Percentiles rank a stretch among this genome's conserved stretches.
phyloP scores from a whole-genome alignment of 2,113 vertebrate genomes.

The Albula goreensis region DNA sequence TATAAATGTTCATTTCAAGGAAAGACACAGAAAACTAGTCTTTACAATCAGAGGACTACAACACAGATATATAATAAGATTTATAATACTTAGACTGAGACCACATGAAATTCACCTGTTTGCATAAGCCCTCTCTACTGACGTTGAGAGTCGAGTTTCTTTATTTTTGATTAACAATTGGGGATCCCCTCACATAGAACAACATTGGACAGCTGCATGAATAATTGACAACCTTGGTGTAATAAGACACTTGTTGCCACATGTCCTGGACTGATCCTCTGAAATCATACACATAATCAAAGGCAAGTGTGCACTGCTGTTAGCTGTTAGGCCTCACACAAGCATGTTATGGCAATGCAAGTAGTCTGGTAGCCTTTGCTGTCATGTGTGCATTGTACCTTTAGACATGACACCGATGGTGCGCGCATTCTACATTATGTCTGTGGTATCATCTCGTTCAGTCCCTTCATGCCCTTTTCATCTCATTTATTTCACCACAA shows the following conservation, averaged over 20 bases:
- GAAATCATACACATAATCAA: constrained; percentile 27
- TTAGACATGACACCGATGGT: constrained; percentile 53
- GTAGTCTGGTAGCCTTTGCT: constrained; percentile 43
- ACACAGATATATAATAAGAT: neutral
- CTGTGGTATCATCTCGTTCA: neutral
- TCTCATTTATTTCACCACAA: neutral
- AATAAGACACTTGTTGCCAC: constrained; percentile 51
- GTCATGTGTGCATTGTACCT: constrained; percentile 37
- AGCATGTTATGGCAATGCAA: constrained; percentile 49
- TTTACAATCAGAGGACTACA: neutral
- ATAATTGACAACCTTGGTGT: constrained; percentile 23
- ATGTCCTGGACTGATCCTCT: constrained; percentile 36
- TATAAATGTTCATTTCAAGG: too few relatives aligned
- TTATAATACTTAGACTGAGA: neutral
- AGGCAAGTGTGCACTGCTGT: constrained; percentile 38
- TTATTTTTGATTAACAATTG: neutral
- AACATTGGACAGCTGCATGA: constrained; percentile 29
- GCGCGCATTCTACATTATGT: constrained; percentile 40
- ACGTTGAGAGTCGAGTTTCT: neutral
- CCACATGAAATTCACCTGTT: neutral
- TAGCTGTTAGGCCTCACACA: constrained; percentile 57
- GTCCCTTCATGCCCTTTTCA: neutral
- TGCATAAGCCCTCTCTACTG: neutral
- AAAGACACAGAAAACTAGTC: neutral
- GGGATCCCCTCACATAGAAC: neutral